These are phyloP conservation scores for Drosophila sturtevanti DNA, from an alignment of 1,140 invertebrate species.

Conservation along the genomic window DNA sequence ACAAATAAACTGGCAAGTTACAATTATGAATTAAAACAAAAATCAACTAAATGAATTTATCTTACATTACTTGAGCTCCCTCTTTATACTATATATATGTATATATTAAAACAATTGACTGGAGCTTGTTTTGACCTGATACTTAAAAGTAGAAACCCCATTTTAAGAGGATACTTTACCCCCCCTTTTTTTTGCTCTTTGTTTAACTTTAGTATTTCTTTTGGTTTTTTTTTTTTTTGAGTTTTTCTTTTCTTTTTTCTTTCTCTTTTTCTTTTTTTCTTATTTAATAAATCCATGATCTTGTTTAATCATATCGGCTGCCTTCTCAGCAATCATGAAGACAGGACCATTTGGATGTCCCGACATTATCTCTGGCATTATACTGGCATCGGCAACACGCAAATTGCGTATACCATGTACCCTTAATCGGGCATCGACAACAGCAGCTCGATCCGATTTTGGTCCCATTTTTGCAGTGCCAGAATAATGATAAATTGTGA, in stretches of 20 bases:
- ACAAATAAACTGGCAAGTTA: conserved; percentile 25
- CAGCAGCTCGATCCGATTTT: conserved; percentile 86
- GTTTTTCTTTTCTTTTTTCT: too few relatives aligned
- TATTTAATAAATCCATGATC: conserved; percentile 83
- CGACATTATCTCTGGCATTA: conserved; percentile 85
- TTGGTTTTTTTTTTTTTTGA: too few relatives aligned
- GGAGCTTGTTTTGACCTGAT: background rate
- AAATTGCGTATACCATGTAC: conserved; percentile 88
- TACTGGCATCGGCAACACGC: conserved; percentile 90
- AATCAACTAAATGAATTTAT: conserved; percentile 40
- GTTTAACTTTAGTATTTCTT: too few relatives aligned
- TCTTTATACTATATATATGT: too few relatives aligned
- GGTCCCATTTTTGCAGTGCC: conserved; percentile 95
- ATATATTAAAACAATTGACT: background rate
- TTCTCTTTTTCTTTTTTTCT: background rate
- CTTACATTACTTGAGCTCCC: conserved; percentile 5
- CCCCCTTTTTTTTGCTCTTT: too few relatives aligned
- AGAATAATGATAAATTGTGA: conserved; percentile 90
- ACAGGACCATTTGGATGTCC: conserved; percentile 87
- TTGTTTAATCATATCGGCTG: conserved; percentile 86
- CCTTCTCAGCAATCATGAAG: conserved; percentile 90
- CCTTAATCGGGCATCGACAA: conserved; percentile 88
- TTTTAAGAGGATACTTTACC: too few relatives aligned
- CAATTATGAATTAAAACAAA: conserved; percentile 19
- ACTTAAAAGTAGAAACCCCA: background rate